Percentiles rank a stretch among this genome's conserved stretches.
Evolutionary conservation across 2,888 invertebrate genomes (phyloP).

Genomic region (Meandrusa payeni): DNA sequence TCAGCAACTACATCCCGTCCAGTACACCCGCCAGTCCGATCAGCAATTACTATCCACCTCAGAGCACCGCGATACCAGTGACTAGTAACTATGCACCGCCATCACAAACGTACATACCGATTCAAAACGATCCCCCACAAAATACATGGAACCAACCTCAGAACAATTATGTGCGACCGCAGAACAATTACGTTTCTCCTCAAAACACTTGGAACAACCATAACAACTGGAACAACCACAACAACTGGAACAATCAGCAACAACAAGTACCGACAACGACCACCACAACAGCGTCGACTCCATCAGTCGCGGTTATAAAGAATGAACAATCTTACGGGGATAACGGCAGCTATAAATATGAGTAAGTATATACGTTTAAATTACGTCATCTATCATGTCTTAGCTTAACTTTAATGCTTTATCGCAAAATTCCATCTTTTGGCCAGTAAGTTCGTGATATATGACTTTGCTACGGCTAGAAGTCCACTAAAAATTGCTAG

Average conservation of each 20-base stretch:
- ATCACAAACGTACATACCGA: conserved; percentile 29
- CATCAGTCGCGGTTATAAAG: conserved; percentile 63
- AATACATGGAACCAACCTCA: conserved; percentile 31
- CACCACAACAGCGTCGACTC: conserved; percentile 40
- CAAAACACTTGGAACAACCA: conserved; percentile 32
- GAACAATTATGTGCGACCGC: too few species aligned
- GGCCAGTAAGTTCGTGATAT: too few species aligned
- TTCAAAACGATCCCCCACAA: conserved; percentile 33
- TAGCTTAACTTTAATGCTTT: too few species aligned
- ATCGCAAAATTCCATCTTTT: too few species aligned
- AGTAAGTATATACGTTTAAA: conserved; percentile 75
- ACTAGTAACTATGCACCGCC: conserved; percentile 30
- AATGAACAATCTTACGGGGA: conserved; percentile 66
- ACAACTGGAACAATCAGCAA: conserved; percentile 17
- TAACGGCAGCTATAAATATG: conserved; percentile 76
- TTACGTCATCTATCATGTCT: too few species aligned
- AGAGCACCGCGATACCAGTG: conserved; percentile 16
- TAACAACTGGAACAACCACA: conserved; percentile 28
- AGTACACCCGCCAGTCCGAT: conserved; percentile 27
- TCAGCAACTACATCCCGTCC: conserved; percentile 31
- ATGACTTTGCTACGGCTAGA: too few species aligned
- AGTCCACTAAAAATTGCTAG: too few species aligned
- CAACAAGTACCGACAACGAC: conserved; percentile 21
- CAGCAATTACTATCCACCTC: conserved; percentile 25
- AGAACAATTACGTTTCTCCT: conserved; percentile 30